phyloP scores from a whole-genome alignment of 2,888 invertebrate genomes.

The Pyralis farinalis region DNA sequence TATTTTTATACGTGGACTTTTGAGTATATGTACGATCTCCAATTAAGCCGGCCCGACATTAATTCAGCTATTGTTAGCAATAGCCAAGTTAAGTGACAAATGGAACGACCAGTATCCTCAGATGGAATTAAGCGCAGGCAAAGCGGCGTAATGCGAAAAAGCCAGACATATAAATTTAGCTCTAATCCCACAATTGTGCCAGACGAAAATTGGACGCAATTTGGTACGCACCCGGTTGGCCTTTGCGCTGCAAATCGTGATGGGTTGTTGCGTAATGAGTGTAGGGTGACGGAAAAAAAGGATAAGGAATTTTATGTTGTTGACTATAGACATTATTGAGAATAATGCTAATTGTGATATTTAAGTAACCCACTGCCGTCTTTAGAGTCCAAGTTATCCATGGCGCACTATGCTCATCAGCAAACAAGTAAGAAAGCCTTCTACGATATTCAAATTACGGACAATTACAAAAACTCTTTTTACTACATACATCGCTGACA shows the following conservation, averaged over 20 bases:
- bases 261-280: slow-evolving; percentile 60
- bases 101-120: slow-evolving; percentile 51
- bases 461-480: too few relatives aligned
- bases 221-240: slow-evolving; percentile 52
- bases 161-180: slow-evolving; percentile 75
- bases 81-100: slow-evolving; percentile 39
- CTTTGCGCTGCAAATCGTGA: slow-evolving; percentile 62
- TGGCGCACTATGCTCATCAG: too few relatives aligned
- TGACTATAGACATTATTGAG: too few relatives aligned
- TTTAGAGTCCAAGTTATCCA: too few relatives aligned
- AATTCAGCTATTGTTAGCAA: slow-evolving; percentile 29
- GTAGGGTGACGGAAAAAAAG: slow-evolving; percentile 40
- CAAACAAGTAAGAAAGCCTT: too few relatives aligned
- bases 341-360: too few relatives aligned
- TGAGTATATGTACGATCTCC: too few relatives aligned
- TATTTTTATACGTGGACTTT: too few relatives aligned
- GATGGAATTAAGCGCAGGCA: slow-evolving; percentile 55
- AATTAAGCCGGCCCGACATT: background rate
- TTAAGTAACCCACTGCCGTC: too few relatives aligned
- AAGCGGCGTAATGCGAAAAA: slow-evolving; percentile 71
- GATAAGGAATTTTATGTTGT: slow-evolving; percentile 13
- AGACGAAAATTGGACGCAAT: slow-evolving; percentile 69
- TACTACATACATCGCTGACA: too few relatives aligned
- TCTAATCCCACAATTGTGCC: slow-evolving; percentile 72
- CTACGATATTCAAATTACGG: too few relatives aligned